Conservation (phyloP, 2,113 vertebrate species). For the human region DNA sequence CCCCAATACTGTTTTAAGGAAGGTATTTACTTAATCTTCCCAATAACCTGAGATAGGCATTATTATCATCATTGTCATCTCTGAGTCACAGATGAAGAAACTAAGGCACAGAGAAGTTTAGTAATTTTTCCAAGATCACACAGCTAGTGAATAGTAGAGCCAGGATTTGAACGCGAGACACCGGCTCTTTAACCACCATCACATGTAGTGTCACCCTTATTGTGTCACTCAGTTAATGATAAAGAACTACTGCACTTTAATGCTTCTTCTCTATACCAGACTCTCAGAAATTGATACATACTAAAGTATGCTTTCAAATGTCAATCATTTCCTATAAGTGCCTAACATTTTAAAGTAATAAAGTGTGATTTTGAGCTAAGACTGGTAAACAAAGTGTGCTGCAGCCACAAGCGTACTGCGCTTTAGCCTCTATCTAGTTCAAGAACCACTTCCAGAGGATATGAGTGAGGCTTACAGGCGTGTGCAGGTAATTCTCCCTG, state of each 20-base stretch:
- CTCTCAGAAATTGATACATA: slow-evolving; percentile 22
- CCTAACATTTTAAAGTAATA: slow-evolving; percentile 17
- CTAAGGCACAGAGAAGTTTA: not conserved
- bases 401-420: not conserved
- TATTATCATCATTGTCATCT: not conserved
- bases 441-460: not conserved
- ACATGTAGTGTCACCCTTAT: not conserved
- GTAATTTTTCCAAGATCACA: slow-evolving; percentile 14
- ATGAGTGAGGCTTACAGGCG: not conserved
- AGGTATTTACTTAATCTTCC: not conserved
- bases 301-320: not conserved
- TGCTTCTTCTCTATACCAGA: not conserved
- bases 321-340: not conserved
- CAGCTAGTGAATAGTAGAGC: not conserved
- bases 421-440: not conserved
- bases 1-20: not conserved
- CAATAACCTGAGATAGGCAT: not conserved
- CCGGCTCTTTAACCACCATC: not conserved
- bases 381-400: not conserved
- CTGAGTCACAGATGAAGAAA: slow-evolving; percentile 38
- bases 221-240: not conserved
- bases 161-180: slow-evolving; percentile 7
- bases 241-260: not conserved
- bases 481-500: slow-evolving; percentile 48
- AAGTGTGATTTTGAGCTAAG: slow-evolving; percentile 33